Evolutionary conservation across 2,113 vertebrate genomes (phyloP).

Genomic region (Osmerus mordax): DNA sequence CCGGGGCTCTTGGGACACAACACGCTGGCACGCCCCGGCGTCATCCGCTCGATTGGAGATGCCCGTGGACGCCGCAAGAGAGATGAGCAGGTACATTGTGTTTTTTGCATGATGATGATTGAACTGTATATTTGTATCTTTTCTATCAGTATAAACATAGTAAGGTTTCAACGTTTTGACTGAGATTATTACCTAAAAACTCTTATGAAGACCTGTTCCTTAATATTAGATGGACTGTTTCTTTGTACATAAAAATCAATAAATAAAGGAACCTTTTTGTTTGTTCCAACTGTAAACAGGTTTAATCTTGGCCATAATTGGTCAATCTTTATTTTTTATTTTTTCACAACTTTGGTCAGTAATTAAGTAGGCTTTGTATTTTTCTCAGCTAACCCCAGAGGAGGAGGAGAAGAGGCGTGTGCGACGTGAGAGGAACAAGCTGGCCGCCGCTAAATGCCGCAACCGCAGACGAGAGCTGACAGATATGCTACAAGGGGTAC

Average conservation of each 20-base stretch:
- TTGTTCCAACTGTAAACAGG: not conserved
- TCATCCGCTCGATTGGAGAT: constrained; percentile 95
- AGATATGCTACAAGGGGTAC: constrained; percentile 94
- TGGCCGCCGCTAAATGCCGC: constrained; percentile 96
- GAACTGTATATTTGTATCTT: not conserved
- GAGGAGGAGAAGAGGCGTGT: constrained; percentile 97
- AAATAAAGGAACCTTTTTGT: too few species aligned
- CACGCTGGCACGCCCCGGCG: constrained; percentile 85
- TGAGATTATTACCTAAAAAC: too few species aligned
- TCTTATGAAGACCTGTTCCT: too few species aligned
- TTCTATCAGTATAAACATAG: too few species aligned
- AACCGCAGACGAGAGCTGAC: constrained; percentile 96
- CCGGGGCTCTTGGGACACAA: constrained; percentile 84
- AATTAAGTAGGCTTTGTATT: constrained; percentile 20
- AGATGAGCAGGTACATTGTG: constrained; percentile 86
- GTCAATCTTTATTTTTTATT: not conserved
- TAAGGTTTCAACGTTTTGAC: too few species aligned
- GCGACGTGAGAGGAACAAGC: constrained; percentile 95
- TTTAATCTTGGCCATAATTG: not conserved
- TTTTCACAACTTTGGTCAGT: constrained; percentile 1
- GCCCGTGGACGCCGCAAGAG: constrained; percentile 87
- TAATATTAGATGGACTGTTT: too few species aligned
- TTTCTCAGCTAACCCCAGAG: constrained; percentile 88
- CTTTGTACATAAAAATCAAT: too few species aligned
- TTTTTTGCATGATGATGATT: not conserved